Evolutionary conservation across 2,888 invertebrate species (phyloP), one percentile per base, ranked within the genome.

Genomic region (Agelastica alni): DNA sequence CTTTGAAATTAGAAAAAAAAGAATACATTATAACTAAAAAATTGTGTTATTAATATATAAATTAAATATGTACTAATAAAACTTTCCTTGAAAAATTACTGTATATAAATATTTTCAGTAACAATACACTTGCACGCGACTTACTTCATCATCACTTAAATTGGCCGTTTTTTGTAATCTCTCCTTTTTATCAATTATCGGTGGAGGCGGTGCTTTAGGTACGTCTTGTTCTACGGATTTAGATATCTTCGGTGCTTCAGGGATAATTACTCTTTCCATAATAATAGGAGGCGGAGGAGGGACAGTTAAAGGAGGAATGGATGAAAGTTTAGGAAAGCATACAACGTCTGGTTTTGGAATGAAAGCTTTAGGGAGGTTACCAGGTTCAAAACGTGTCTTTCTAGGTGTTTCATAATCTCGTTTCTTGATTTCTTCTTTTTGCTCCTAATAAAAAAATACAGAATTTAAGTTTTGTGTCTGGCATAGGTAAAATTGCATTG

Each of bases 351-450:
- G 77, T 60, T 72, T 72, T 1, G 77, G 77, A 22, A 77, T 75
- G 59, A 76, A 77, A 13, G 77, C 73, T 53, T 72, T 62, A 3
- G 77, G 70, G 16, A 76, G 62, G 44, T 74, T 75, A 4, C 76
- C 77, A 0, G 75, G 73, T 62, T 77, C 75, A 58, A 77, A 77
- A 36, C 76, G 60, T 2, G 76, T 76, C 49, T 68, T 67, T 7
- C 76, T 59, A 3, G 71, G 75, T 10, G 71, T 68, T 51, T 77
- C 77, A 60, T 77, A 77, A 44, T 77, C 75, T 53, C 76, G 75
- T 58, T 75, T 81, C 61, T 83, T 81, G 3, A 83, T 80, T 62
- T 84, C 83, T 18, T 81, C 79, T 63, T 81, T 80, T 57, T 79
- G 77, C 34, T 78, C 72, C 62, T 79, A 16, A 7, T 3, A 46